These are phyloP conservation scores for Drosophila formosana DNA, from an alignment of 2,888 invertebrate species.

Conservation along the genomic window DNA sequence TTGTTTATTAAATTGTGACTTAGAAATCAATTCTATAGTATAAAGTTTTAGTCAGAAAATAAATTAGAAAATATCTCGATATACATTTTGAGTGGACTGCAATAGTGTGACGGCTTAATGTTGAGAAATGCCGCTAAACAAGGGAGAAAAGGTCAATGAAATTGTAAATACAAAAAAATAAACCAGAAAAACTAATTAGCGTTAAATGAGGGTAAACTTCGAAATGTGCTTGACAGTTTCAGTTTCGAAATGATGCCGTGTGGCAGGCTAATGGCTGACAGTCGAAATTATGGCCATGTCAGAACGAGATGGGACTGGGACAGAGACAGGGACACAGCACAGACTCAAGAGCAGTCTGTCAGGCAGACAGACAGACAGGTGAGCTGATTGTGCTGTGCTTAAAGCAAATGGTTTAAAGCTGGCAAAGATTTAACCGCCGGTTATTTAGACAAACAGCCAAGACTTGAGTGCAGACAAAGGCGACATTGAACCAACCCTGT, in stretches of 20 bases:
- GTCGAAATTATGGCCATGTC: slow-evolving; percentile 45
- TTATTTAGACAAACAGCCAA: slow-evolving; percentile 53
- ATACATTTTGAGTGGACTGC: neutral
- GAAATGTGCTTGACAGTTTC: slow-evolving; percentile 44
- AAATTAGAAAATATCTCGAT: too few species aligned
- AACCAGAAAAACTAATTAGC: slow-evolving; percentile 64
- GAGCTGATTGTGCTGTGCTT: slow-evolving; percentile 16
- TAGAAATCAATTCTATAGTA: too few species aligned
- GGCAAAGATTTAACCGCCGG: slow-evolving; percentile 43
- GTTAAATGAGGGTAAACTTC: slow-evolving; percentile 61
- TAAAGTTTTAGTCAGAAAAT: too few species aligned
- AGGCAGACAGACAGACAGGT: slow-evolving; percentile 23
- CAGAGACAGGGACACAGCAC: slow-evolving; percentile 7
- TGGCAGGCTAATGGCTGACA: slow-evolving; percentile 40
- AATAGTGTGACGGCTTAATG: neutral
- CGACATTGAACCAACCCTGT: slow-evolving; percentile 61
- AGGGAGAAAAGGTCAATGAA: slow-evolving; percentile 50
- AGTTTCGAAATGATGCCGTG: slow-evolving; percentile 31
- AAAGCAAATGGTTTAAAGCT: slow-evolving; percentile 44
- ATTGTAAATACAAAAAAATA: slow-evolving; percentile 16
- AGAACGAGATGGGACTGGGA: slow-evolving; percentile 16
- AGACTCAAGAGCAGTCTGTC: neutral
- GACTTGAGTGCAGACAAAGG: slow-evolving; percentile 58
- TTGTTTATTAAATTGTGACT: too few species aligned
- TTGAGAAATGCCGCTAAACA: neutral